Conservation (phyloP, 37 sponge, comb jelly and placozoan species). For the Axinella damicornis region DNA sequence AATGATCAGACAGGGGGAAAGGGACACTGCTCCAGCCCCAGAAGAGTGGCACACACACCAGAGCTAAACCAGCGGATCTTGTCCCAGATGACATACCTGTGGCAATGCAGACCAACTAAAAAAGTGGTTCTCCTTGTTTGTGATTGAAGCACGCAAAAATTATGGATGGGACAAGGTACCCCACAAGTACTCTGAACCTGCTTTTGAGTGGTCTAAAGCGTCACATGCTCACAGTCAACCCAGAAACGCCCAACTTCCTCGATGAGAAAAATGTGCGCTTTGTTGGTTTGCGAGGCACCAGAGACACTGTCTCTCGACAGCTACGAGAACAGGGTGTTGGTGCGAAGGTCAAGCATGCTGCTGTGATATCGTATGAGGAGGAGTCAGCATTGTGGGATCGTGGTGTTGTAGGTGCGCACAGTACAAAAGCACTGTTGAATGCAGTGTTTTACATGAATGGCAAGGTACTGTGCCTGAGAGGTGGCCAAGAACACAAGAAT, state of each 20-base stretch:
- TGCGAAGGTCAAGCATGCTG: slow-evolving; percentile 6
- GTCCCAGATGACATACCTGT: too few species aligned
- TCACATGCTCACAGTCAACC: not conserved
- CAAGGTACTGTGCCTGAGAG: too few species aligned
- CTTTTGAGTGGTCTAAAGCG: slow-evolving; percentile 13
- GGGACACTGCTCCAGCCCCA: too few species aligned
- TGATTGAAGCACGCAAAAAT: slow-evolving; percentile 24
- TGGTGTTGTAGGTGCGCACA: slow-evolving; percentile 15
- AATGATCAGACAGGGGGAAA: too few species aligned
- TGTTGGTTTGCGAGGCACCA: slow-evolving; percentile 7
- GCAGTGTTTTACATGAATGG: slow-evolving; percentile 44
- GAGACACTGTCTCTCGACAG: slow-evolving; percentile 28
- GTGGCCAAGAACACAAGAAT: too few species aligned
- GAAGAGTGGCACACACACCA: too few species aligned
- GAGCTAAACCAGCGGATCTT: not conserved
- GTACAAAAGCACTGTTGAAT: slow-evolving; percentile 1
- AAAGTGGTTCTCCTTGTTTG: slow-evolving; percentile 38
- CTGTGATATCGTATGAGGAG: slow-evolving; percentile 17
- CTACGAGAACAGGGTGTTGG: slow-evolving; percentile 31
- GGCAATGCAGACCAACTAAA: not conserved
- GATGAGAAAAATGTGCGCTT: slow-evolving; percentile 11
- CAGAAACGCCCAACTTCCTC: slow-evolving; percentile 9
- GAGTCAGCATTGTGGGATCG: not conserved
- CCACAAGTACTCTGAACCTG: slow-evolving; percentile 10
- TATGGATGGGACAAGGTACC: slow-evolving; percentile 33